phyloP scores from a whole-genome alignment of 2,888 invertebrate species.

The Apodemia duryi region DNA sequence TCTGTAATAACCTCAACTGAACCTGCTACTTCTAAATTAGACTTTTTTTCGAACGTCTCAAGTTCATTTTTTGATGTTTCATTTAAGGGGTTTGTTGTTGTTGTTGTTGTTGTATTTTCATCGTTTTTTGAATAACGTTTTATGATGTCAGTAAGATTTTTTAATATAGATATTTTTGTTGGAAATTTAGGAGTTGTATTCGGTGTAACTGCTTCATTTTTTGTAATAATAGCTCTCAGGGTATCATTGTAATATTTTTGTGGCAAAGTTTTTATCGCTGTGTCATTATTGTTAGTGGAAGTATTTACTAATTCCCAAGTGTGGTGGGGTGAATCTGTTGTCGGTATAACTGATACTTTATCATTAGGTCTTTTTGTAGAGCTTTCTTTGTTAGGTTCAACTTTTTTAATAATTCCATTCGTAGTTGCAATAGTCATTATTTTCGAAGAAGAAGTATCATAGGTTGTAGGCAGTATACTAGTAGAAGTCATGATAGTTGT shows the following conservation, averaged over 20 bases:
- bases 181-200: slow-evolving; percentile 67
- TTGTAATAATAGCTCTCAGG: slow-evolving; percentile 81
- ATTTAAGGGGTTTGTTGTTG: slow-evolving; percentile 29
- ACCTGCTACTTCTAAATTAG: slow-evolving; percentile 56
- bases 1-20: slow-evolving; percentile 68
- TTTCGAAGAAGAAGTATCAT: slow-evolving; percentile 22
- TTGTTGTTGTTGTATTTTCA: slow-evolving; percentile 25
- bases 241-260: slow-evolving; percentile 81
- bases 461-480: slow-evolving; percentile 25
- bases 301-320: slow-evolving; percentile 81
- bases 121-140: slow-evolving; percentile 75
- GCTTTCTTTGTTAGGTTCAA: slow-evolving; percentile 47
- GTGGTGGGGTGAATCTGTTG: slow-evolving; percentile 57
- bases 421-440: slow-evolving; percentile 28
- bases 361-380: slow-evolving; percentile 64
- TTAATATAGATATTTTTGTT: slow-evolving; percentile 67
- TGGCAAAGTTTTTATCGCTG: slow-evolving; percentile 58
- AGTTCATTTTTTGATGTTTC: slow-evolving; percentile 31
- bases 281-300: slow-evolving; percentile 64
- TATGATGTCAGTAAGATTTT: slow-evolving; percentile 82
- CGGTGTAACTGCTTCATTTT: slow-evolving; percentile 69
- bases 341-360: slow-evolving; percentile 70
- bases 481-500: slow-evolving; percentile 30
- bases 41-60: slow-evolving; percentile 43
- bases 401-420: slow-evolving; percentile 25